Conservation (phyloP, 2,888 invertebrate species). For the Cheilosia urbana region DNA sequence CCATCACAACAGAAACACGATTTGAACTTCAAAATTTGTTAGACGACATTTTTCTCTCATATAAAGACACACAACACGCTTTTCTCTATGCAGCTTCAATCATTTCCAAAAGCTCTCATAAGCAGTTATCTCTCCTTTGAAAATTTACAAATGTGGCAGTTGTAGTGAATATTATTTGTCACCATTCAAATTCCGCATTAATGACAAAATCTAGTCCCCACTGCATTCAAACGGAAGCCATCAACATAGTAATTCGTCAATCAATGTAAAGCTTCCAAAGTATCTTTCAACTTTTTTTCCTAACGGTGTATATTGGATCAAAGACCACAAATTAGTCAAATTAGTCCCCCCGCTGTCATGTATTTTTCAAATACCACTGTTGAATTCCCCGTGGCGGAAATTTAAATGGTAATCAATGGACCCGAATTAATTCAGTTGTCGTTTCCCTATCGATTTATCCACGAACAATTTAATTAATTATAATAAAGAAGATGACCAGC, state of each 20-base stretch:
- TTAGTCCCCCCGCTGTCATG: neutral
- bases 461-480: constrained; percentile 49
- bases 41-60: no score
- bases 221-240: neutral
- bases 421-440: constrained; percentile 54
- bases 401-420: constrained; percentile 62
- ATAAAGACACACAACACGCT: no score
- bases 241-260: neutral
- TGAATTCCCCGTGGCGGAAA: constrained; percentile 15
- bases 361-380: constrained; percentile 8
- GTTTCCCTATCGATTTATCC: constrained; percentile 39
- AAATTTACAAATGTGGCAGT: no score
- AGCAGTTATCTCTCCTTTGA: no score
- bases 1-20: no score
- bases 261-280: neutral
- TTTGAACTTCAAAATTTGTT: no score
- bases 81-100: no score
- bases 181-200: no score
- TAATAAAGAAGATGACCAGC: constrained; percentile 39
- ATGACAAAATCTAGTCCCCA: no score
- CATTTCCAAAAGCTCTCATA: no score
- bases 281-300: neutral
- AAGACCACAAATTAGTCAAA: neutral
- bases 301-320: neutral
- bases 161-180: no score